Base-by-base conservation (phyloP, 2,113 vertebrate species). In the Datnioides undecimradiatus region DNA sequence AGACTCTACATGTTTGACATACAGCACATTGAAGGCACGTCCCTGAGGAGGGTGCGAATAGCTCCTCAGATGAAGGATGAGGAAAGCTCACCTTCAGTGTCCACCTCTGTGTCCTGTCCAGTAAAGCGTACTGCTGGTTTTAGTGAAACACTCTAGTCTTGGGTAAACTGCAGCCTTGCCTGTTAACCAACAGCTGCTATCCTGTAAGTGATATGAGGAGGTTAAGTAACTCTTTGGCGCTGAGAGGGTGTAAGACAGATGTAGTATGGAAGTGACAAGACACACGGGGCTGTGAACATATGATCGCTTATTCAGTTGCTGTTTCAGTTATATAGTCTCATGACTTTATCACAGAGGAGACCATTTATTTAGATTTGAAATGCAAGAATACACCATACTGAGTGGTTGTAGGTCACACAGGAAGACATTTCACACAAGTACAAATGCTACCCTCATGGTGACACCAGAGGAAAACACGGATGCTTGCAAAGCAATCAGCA, bases 1-100 rank as follows among this genome's bases (percentile, higher is more conserved):
- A 83, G 85, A 69, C 29, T 52, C 41, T 36, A 65, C 76, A 27
- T 83, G 80, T 87, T 79, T 90, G 48, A 69, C 86, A 90, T 90
- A 36, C 87, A 58, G 31, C 27, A 49, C 85, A 90, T 87, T 78
- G 87, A 89, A 87, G 80, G 90, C 86, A 80, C 80, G 85, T 79
- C 77, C 80, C 79, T 87, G 79, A 58, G 60, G 78, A 84, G 79
- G 88, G 80, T 86, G 84, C 76, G 74, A 91, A 90, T 89, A 90
- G 71, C 88, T 88, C 31, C 40, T 55, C 29, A 46, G 49, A 86
- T 88, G 82, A 84, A 82, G 82, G 74, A 88, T 81, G 45, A 48
- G 82, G 77, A 85, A 80, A 70, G 58, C 73, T 84, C 51, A 17
- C 46, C 36, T 57, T 45, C 33, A 36, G 60, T 57, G 51, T 64